These are phyloP conservation scores for Drosophila leonis DNA, from an alignment of 2,888 invertebrate genomes.

Conservation along the genomic window DNA sequence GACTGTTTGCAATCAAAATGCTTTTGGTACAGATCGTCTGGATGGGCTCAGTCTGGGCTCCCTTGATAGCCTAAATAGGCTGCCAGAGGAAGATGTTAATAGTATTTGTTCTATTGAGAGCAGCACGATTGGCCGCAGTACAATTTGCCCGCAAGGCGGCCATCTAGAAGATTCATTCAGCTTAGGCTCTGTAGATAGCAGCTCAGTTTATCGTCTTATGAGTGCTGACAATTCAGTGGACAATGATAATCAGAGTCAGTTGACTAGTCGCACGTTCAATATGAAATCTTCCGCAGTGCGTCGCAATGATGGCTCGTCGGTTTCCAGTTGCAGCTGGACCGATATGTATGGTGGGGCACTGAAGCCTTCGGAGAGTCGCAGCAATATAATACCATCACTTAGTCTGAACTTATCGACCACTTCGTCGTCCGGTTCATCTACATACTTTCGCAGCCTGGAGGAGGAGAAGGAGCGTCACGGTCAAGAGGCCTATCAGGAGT, in stretches of 20 bases:
- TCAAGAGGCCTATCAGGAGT: slow-evolving; percentile 76
- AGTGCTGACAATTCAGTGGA: neutral
- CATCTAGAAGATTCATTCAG: slow-evolving; percentile 29
- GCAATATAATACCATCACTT: slow-evolving; percentile 78
- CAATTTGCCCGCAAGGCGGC: neutral
- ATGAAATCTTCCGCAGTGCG: slow-evolving; percentile 32
- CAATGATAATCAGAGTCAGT: slow-evolving; percentile 19
- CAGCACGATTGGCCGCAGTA: neutral
- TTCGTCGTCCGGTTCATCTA: slow-evolving; percentile 61
- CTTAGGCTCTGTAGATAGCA: slow-evolving; percentile 21
- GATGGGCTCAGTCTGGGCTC: slow-evolving; percentile 38
- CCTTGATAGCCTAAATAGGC: neutral
- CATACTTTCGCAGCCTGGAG: slow-evolving; percentile 45
- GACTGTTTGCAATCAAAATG: slow-evolving; percentile 23
- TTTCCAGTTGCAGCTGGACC: slow-evolving; percentile 62
- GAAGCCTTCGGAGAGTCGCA: slow-evolving; percentile 54
- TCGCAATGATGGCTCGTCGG: slow-evolving; percentile 46
- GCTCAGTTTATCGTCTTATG: neutral
- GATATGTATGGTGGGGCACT: slow-evolving; percentile 57
- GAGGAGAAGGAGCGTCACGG: slow-evolving; percentile 52
- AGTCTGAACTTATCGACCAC: slow-evolving; percentile 63
- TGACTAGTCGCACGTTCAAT: slow-evolving; percentile 57
- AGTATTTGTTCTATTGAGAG: slow-evolving; percentile 28
- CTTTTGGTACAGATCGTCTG: neutral
- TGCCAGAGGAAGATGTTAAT: slow-evolving; percentile 16